phyloP scores from a whole-genome alignment of 1,140 invertebrate species.

The Apis florea region DNA sequence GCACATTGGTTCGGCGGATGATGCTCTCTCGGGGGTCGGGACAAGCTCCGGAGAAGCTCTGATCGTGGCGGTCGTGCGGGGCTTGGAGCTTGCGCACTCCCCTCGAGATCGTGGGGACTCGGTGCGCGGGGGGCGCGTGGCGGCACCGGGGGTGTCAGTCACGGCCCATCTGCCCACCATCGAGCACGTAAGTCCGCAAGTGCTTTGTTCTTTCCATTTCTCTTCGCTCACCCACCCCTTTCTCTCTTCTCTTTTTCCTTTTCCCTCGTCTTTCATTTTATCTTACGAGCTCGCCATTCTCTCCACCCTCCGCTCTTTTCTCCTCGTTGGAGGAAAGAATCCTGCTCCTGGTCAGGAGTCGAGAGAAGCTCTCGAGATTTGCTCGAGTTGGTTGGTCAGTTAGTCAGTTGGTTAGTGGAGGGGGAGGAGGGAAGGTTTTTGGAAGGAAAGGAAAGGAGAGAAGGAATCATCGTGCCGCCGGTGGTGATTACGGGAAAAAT shows the following conservation, averaged over 20 bases:
- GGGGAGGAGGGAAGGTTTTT: not conserved
- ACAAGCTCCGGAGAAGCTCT: conserved; percentile 49
- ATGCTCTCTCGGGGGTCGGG: conserved; percentile 54
- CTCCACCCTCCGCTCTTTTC: not conserved
- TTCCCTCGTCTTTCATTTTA: not conserved
- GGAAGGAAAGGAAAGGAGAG: not conserved
- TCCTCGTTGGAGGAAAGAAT: too few relatives aligned
- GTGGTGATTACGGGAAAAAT: conserved; percentile 62
- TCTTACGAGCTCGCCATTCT: too few relatives aligned
- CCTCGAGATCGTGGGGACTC: conserved; percentile 52
- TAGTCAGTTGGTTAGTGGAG: not conserved
- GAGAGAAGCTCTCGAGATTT: too few relatives aligned
- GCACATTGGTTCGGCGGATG: conserved; percentile 46
- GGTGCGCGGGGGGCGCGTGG: conserved; percentile 69
- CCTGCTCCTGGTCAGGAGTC: too few relatives aligned
- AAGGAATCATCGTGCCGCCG: conserved; percentile 10
- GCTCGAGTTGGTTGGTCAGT: too few relatives aligned
- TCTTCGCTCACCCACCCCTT: not conserved
- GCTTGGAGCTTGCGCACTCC: conserved; percentile 56
- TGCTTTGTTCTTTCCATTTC: conserved; percentile 32
- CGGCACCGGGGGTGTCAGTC: conserved; percentile 77
- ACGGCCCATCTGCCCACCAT: conserved; percentile 78
- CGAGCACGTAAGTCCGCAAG: conserved; percentile 77
- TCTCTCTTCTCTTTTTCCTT: too few relatives aligned
- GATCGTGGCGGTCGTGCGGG: conserved; percentile 51